These are phyloP conservation scores for Rousettus madagascariensis DNA, from an alignment of 2,797 vertebrate species.

Conservation along the genomic window DNA sequence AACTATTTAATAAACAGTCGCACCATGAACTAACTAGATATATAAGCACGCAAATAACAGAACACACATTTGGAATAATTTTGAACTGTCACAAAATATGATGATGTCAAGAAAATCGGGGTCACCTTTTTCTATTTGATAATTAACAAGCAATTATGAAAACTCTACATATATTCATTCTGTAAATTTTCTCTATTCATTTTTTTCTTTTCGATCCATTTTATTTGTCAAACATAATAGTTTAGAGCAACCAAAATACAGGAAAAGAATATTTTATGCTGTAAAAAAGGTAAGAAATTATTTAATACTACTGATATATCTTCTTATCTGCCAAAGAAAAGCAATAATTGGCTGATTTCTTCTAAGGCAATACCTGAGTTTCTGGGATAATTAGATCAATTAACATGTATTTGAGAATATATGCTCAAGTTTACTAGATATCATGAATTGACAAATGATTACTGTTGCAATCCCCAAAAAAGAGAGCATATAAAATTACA, in stretches of 20 bases:
- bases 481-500: background rate
- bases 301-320: background rate
- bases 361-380: background rate
- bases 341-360: background rate
- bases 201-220: constrained; percentile 5
- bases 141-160: constrained; percentile 3
- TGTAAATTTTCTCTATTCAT: background rate
- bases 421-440: background rate
- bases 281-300: background rate
- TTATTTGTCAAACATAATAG: background rate
- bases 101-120: background rate
- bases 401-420: constrained; percentile 6
- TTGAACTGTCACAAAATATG: constrained; percentile 27
- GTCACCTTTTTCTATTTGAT: background rate
- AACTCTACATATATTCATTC: background rate
- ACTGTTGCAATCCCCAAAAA: background rate
- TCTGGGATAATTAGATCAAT: background rate
- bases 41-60: background rate
- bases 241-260: background rate
- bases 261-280: background rate
- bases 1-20: background rate
- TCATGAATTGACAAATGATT: background rate
- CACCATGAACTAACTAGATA: constrained; percentile 45
- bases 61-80: constrained; percentile 7
- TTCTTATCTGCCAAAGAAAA: background rate